Evolutionary conservation across 2,888 invertebrate species (phyloP).

Genomic region (Apantesis nais): DNA sequence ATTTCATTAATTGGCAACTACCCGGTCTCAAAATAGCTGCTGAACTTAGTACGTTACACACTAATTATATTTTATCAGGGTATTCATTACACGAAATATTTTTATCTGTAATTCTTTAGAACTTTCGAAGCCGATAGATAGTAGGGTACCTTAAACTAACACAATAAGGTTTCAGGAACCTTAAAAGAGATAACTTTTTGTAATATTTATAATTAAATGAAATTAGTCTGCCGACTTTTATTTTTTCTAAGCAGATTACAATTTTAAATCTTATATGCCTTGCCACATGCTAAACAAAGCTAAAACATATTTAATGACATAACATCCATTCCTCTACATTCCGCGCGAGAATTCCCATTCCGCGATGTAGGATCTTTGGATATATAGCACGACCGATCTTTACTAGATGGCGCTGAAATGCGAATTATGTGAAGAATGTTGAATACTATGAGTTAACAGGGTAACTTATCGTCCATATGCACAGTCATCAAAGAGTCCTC

Average conservation of each 20-base stretch:
- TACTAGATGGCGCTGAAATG: neutral
- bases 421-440: neutral
- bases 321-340: neutral
- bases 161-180: neutral
- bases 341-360: neutral
- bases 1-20: neutral
- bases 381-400: neutral
- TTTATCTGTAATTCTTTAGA: neutral
- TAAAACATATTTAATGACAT: neutral
- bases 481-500: constrained; percentile 95
- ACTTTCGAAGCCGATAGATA: neutral
- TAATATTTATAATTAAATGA: neutral
- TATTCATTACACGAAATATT: neutral
- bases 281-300: neutral
- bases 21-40: neutral
- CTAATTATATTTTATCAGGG: neutral
- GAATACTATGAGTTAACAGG: constrained; percentile 49
- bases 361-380: neutral
- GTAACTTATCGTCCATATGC: constrained; percentile 74
- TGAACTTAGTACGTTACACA: neutral
- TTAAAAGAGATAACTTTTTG: neutral
- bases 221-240: neutral
- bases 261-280: neutral
- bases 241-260: neutral
- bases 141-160: neutral